phyloP scores from a whole-genome alignment of 2,888 invertebrate species.

The Tromatobia lineatoria region DNA sequence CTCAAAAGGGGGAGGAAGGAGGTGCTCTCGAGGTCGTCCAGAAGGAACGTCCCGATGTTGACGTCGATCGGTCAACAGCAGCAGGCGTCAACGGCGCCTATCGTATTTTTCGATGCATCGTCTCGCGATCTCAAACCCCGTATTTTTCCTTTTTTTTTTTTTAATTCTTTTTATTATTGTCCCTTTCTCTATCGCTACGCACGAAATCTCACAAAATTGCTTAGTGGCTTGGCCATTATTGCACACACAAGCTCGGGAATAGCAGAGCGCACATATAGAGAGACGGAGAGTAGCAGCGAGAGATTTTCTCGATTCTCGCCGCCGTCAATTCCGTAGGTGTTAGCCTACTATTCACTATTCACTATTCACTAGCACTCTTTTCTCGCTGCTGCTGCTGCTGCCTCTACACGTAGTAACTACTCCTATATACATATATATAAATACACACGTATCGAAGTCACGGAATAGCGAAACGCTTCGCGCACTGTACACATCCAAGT shows the following conservation, averaged over 20 bases:
- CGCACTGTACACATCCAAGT: neutral
- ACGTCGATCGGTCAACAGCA: conserved; percentile 7
- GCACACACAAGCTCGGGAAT: neutral
- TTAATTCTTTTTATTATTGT: too few relatives aligned
- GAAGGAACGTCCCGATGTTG: neutral
- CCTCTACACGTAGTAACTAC: neutral
- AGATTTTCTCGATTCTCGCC: neutral
- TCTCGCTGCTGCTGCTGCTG: neutral
- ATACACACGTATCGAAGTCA: neutral
- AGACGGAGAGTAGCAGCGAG: neutral
- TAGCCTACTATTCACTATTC: neutral
- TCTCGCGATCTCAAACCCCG: neutral
- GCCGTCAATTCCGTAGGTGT: neutral
- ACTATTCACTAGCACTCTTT: neutral
- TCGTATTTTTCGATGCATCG: conserved; percentile 39
- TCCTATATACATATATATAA: neutral
- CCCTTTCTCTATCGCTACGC: neutral
- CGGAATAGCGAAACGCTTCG: neutral
- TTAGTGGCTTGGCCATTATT: conserved; percentile 41
- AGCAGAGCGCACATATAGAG: neutral
- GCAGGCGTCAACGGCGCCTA: conserved; percentile 48
- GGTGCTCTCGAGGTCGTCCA: neutral
- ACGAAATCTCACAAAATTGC: conserved; percentile 16
- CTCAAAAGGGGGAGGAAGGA: neutral
- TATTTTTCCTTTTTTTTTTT: neutral